These are phyloP conservation scores for Silurus meridionalis DNA, from an alignment of 2,113 vertebrate species.

Conservation along the genomic window DNA sequence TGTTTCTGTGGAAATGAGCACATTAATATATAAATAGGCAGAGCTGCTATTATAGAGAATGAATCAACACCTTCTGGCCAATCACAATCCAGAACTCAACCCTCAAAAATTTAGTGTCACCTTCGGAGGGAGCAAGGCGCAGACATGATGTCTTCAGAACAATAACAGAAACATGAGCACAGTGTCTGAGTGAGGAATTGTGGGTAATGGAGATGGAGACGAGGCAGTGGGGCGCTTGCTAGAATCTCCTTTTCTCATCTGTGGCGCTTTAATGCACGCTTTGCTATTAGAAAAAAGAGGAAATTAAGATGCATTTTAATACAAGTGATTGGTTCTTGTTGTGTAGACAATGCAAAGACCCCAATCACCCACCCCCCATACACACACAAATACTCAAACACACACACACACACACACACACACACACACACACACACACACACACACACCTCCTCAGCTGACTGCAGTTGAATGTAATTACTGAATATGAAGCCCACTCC, in stretches of 20 bases:
- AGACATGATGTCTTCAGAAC: constrained; percentile 16
- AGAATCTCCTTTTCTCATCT: constrained; percentile 71
- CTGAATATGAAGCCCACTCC: constrained; percentile 71
- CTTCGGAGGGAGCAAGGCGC: background rate
- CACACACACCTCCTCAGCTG: constrained; percentile 66
- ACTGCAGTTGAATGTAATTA: constrained; percentile 76
- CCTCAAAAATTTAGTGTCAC: background rate
- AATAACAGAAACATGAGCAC: constrained; percentile 43
- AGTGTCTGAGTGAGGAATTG: constrained; percentile 41
- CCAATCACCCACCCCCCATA: constrained; percentile 50
- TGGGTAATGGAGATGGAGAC: constrained; percentile 70
- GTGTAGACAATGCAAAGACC: constrained; percentile 74
- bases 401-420: constrained; percentile 58
- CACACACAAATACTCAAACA: constrained; percentile 55
- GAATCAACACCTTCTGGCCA: background rate
- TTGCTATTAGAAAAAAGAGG: constrained; percentile 73
- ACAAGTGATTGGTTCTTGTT: constrained; percentile 80
- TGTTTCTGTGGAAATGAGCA: background rate
- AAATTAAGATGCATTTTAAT: constrained; percentile 85
- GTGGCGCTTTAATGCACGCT: constrained; percentile 78
- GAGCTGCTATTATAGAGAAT: background rate
- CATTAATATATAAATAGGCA: background rate
- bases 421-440: constrained; percentile 54
- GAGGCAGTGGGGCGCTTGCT: constrained; percentile 68
- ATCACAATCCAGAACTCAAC: background rate